A percentile compares a stretch with the other conserved stretches of the same genome.
Conservation (phyloP, 1,140 invertebrate species). For the Lordiphosa stackelbergi region DNA sequence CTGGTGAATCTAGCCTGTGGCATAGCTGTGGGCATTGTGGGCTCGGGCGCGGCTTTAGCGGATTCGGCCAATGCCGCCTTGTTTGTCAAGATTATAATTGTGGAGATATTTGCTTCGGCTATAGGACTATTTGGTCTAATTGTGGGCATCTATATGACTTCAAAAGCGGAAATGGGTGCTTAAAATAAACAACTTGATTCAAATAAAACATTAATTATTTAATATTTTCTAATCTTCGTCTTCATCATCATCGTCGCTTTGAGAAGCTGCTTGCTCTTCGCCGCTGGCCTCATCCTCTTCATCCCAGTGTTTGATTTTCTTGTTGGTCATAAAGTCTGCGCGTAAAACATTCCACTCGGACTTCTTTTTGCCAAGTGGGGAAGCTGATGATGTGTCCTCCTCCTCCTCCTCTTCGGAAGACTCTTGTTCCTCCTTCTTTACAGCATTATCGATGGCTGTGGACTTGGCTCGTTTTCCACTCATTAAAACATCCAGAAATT, state of each 20-base stretch:
- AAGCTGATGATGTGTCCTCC: background rate
- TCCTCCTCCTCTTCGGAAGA: slow-evolving; percentile 51
- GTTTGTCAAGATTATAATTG: slow-evolving; percentile 98
- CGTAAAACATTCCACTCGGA: slow-evolving; percentile 81
- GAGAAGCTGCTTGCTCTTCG: slow-evolving; percentile 20
- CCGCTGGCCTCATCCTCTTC: slow-evolving; percentile 80
- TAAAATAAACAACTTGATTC: slow-evolving; percentile 1
- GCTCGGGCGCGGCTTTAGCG: slow-evolving; percentile 95
- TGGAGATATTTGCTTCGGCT: slow-evolving; percentile 98
- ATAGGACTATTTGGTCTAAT: slow-evolving; percentile 98
- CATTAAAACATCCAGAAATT: slow-evolving; percentile 91
- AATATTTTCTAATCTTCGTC: slow-evolving; percentile 37
- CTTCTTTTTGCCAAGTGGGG: slow-evolving; percentile 49
- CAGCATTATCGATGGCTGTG: slow-evolving; percentile 79
- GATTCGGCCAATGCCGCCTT: slow-evolving; percentile 96
- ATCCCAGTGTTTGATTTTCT: slow-evolving; percentile 94
- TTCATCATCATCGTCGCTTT: slow-evolving; percentile 13
- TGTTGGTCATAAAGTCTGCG: slow-evolving; percentile 92
- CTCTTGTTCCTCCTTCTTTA: slow-evolving; percentile 78
- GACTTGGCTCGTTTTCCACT: slow-evolving; percentile 82
- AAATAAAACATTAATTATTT: slow-evolving; percentile 30
- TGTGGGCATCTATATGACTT: slow-evolving; percentile 95
- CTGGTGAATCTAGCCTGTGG: slow-evolving; percentile 96
- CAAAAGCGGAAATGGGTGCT: slow-evolving; percentile 80
- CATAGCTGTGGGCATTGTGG: slow-evolving; percentile 96